Conservation (phyloP, 2,113 vertebrate species). For the Chiloscyllium plagiosum region DNA sequence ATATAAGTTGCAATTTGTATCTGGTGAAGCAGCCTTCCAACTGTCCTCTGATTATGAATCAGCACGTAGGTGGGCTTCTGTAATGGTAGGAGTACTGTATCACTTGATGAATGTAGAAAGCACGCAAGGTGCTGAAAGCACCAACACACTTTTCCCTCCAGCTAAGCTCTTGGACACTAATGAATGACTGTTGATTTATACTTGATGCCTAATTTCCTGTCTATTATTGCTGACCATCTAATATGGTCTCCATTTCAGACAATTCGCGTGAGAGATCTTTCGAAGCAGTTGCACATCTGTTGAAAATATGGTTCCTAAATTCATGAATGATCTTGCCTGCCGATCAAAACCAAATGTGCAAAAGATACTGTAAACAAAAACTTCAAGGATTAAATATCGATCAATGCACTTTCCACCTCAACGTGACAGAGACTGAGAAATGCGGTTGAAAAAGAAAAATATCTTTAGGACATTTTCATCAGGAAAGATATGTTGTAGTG, state of each 20-base stretch:
- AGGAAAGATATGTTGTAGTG: background rate
- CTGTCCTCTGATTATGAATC: slow-evolving; percentile 45
- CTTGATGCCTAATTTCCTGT: slow-evolving; percentile 66
- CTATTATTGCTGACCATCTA: slow-evolving; percentile 55
- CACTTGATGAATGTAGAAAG: background rate
- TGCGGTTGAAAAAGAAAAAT: background rate
- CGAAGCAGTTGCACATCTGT: slow-evolving; percentile 54
- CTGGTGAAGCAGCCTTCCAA: slow-evolving; percentile 44
- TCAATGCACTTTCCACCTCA: background rate
- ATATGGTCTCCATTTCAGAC: slow-evolving; percentile 48
- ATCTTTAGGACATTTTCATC: background rate
- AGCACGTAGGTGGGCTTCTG: slow-evolving; percentile 47
- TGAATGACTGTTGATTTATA: slow-evolving; percentile 64
- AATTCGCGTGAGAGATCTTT: slow-evolving; percentile 52
- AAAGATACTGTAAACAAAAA: background rate
- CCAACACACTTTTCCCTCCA: slow-evolving; percentile 43
- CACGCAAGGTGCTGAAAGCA: slow-evolving; percentile 54
- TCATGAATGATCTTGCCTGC: background rate
- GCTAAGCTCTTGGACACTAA: slow-evolving; percentile 48
- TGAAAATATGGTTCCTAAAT: slow-evolving; percentile 41
- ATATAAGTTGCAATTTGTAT: slow-evolving; percentile 44
- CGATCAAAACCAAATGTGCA: slow-evolving; percentile 17
- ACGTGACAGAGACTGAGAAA: background rate
- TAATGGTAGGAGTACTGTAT: slow-evolving; percentile 39
- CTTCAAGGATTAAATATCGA: slow-evolving; percentile 2